Evolutionary conservation across 2,797 vertebrate species (phyloP).

Genomic region (Synanceia verrucosa): DNA sequence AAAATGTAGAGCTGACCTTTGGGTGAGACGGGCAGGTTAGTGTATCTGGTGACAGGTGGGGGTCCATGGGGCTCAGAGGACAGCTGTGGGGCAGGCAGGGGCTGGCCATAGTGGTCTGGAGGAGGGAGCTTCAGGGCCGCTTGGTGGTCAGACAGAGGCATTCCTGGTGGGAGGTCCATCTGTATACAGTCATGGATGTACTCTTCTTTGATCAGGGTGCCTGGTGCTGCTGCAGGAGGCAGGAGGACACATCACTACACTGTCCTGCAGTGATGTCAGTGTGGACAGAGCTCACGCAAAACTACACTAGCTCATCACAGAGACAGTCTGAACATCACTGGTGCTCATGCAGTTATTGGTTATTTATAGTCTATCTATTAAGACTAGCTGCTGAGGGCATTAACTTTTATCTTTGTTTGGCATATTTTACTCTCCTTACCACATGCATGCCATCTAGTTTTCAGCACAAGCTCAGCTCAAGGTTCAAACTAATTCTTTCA

Average conservation of each 20-base stretch:
- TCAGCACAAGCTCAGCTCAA: not conserved
- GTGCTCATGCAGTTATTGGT: not conserved
- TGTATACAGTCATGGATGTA: conserved; percentile 82
- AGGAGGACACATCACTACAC: not conserved
- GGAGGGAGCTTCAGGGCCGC: conserved; percentile 69
- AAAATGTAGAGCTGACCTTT: conserved; percentile 55
- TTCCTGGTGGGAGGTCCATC: conserved; percentile 80
- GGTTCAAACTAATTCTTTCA: not conserved
- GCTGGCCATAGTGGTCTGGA: conserved; percentile 71
- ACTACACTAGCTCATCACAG: not conserved
- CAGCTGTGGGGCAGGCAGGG: conserved; percentile 71
- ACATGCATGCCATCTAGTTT: not conserved
- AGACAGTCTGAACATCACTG: too few species aligned
- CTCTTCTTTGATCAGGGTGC: conserved; percentile 84
- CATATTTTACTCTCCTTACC: not conserved
- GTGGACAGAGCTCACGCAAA: not conserved
- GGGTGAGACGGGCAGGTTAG: conserved; percentile 78
- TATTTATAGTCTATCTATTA: too few species aligned
- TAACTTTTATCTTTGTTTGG: not conserved
- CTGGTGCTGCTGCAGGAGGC: conserved; percentile 50
- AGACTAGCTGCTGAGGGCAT: not conserved
- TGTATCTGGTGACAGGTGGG: conserved; percentile 67
- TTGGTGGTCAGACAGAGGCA: conserved; percentile 75
- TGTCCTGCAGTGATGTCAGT: not conserved
- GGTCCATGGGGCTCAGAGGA: conserved; percentile 70